Percentiles rank a stretch among this genome's conserved stretches.
These are phyloP conservation scores for Cavia porcellus DNA, from an alignment of 2,113 vertebrate genomes.

Conservation along the genomic window DNA sequence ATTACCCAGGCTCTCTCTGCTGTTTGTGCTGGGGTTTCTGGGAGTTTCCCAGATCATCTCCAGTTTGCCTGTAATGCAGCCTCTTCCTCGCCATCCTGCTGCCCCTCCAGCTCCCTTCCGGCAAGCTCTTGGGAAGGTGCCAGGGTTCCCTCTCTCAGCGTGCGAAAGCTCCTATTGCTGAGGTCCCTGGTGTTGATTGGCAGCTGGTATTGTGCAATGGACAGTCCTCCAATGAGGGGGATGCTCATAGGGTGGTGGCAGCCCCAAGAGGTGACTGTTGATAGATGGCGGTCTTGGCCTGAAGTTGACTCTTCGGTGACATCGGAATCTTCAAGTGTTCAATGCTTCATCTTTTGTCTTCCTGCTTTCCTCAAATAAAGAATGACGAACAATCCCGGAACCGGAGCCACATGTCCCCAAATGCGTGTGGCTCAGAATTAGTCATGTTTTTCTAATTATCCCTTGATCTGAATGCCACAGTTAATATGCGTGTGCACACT, in stretches of 20 bases:
- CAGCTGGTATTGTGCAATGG: background rate
- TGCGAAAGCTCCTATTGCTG: slow-evolving; percentile 52
- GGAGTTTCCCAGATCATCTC: slow-evolving; percentile 80
- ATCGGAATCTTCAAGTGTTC: slow-evolving; percentile 75
- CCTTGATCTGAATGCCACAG: slow-evolving; percentile 82
- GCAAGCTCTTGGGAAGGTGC: slow-evolving; percentile 80
- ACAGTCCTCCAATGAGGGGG: background rate
- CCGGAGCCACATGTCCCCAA: slow-evolving; percentile 83
- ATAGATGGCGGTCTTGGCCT: background rate
- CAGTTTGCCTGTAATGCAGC: slow-evolving; percentile 76
- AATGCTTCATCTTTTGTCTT: slow-evolving; percentile 77
- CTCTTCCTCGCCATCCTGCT: slow-evolving; percentile 62
- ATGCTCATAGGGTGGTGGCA: background rate
- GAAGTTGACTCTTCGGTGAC: slow-evolving; percentile 62
- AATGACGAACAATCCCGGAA: slow-evolving; percentile 82
- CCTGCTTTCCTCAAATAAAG: slow-evolving; percentile 79
- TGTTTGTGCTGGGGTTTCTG: slow-evolving; percentile 80
- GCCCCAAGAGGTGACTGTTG: background rate
- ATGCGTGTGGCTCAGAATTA: slow-evolving; percentile 80
- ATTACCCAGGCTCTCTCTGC: background rate
- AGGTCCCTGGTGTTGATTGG: slow-evolving; percentile 26
- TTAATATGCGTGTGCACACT: slow-evolving; percentile 78
- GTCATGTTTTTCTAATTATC: slow-evolving; percentile 85
- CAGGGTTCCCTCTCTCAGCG: slow-evolving; percentile 68
- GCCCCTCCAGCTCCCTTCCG: slow-evolving; percentile 81